A percentile compares a stretch with the other conserved stretches of the same genome.
phyloP scores from a whole-genome alignment of 92 coral and sea anemone genomes.

The Pocillopora meandrina region DNA sequence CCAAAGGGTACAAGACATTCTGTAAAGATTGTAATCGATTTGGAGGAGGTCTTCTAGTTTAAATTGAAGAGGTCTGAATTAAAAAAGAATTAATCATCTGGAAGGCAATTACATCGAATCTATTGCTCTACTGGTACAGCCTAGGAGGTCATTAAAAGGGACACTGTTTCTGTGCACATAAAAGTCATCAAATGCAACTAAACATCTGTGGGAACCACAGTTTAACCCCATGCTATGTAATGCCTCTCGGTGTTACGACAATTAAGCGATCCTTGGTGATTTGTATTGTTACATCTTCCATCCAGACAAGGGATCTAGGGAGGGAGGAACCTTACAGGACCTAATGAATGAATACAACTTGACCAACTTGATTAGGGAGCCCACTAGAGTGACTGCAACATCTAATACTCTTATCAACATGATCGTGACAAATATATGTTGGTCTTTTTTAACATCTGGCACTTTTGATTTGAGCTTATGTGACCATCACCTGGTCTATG shows the following conservation, averaged over 20 bases:
- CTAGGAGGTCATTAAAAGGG: slow-evolving; percentile 2
- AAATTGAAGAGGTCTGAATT: slow-evolving; percentile 29
- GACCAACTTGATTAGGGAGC: slow-evolving; percentile 7
- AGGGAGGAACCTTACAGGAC: neutral
- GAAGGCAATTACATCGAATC: slow-evolving; percentile 16
- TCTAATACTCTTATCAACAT: slow-evolving; percentile 13
- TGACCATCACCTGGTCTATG: slow-evolving; percentile 22
- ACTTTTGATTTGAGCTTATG: slow-evolving; percentile 11
- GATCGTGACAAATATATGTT: neutral
- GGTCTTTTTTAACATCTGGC: slow-evolving; percentile 14
- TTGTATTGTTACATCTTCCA: slow-evolving; percentile 3
- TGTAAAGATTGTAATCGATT: slow-evolving; percentile 34
- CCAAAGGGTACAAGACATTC: slow-evolving; percentile 33
- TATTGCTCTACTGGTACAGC: slow-evolving; percentile 13
- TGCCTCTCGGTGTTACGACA: slow-evolving; percentile 10
- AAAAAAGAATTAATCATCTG: slow-evolving; percentile 19
- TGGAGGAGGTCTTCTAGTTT: slow-evolving; percentile 37
- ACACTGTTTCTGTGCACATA: neutral
- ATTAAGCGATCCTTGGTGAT: slow-evolving; percentile 17
- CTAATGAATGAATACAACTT: neutral
- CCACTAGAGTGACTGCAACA: slow-evolving; percentile 18
- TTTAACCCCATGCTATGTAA: slow-evolving; percentile 5
- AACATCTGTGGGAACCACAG: slow-evolving; percentile 17
- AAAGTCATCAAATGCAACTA: slow-evolving; percentile 8
- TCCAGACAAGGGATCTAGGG: slow-evolving; percentile 18